phyloP scores from a whole-genome alignment of 2,113 vertebrate species.

The Erpornis zantholeuca region DNA sequence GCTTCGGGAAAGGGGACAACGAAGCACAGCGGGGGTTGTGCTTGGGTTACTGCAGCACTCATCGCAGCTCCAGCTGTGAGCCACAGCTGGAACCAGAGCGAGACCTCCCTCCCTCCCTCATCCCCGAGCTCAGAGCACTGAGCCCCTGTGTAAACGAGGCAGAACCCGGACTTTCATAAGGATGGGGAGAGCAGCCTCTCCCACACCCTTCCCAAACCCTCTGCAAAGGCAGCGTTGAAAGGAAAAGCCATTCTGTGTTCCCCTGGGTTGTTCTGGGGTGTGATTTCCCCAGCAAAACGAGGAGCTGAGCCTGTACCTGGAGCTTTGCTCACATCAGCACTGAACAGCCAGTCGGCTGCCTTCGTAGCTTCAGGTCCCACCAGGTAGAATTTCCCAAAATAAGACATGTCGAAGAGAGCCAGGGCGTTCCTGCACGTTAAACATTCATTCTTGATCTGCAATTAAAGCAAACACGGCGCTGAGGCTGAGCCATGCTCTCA shows the following conservation, averaged over 20 bases:
- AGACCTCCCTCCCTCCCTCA: not conserved
- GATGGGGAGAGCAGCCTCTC: not conserved
- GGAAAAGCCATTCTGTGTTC: not conserved
- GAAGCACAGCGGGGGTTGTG: fast-evolving
- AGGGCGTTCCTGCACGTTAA: conserved; percentile 84
- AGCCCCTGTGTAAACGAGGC: not conserved
- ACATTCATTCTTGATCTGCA: conserved; percentile 88
- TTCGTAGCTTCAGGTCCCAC: conserved; percentile 86
- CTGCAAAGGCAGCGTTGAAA: not conserved
- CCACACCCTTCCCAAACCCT: not conserved
- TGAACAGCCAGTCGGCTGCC: conserved; percentile 93
- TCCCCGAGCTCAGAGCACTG: not conserved
- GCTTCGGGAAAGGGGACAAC: not conserved
- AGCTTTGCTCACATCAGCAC: conserved; percentile 85
- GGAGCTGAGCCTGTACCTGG: conserved; percentile 75
- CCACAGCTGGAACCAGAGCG: not conserved
- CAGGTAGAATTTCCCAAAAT: conserved; percentile 98
- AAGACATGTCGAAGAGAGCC: conserved; percentile 95
- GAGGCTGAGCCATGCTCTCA: not conserved
- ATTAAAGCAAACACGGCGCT: not conserved
- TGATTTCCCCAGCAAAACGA: not conserved
- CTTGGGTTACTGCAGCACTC: not conserved
- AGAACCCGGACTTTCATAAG: not conserved
- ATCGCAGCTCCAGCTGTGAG: not conserved
- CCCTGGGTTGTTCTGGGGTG: not conserved